Evolutionary conservation across 2,797 vertebrate genomes (phyloP).

Genomic region (Morus bassanus): DNA sequence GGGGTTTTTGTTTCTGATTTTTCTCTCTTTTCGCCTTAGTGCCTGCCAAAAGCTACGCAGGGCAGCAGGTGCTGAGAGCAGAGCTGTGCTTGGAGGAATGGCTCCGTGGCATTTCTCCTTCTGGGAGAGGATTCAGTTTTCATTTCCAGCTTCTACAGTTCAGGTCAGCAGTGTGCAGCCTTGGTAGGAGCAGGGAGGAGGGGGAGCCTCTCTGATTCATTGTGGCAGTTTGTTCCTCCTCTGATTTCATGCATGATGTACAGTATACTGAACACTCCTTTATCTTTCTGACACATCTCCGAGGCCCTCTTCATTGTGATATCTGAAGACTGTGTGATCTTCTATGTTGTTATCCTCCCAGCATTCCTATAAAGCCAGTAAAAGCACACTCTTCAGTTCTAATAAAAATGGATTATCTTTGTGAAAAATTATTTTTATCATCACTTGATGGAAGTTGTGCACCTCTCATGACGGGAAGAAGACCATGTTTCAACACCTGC

Average conservation of each 20-base stretch:
- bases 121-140: not conserved
- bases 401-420: not conserved
- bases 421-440: not conserved
- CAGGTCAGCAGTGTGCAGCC: not conserved
- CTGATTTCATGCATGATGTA: not conserved
- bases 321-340: not conserved
- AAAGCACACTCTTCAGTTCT: not conserved
- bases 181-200: not conserved
- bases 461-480: not conserved
- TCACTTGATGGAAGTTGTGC: not conserved
- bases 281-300: not conserved
- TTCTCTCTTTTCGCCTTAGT: not conserved
- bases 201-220: not conserved
- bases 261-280: not conserved
- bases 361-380: not conserved
- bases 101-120: accelerated
- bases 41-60: not conserved
- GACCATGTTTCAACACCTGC: not conserved
- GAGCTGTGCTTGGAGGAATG: not conserved
- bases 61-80: not conserved
- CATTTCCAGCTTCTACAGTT: not conserved
- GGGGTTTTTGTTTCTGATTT: not conserved
- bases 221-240: not conserved
- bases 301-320: not conserved
- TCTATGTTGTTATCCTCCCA: not conserved